Evolutionary conservation across 1,140 invertebrate species (phyloP), one percentile per base, ranked within the genome.

Genomic region (Neodiprion pinetum): DNA sequence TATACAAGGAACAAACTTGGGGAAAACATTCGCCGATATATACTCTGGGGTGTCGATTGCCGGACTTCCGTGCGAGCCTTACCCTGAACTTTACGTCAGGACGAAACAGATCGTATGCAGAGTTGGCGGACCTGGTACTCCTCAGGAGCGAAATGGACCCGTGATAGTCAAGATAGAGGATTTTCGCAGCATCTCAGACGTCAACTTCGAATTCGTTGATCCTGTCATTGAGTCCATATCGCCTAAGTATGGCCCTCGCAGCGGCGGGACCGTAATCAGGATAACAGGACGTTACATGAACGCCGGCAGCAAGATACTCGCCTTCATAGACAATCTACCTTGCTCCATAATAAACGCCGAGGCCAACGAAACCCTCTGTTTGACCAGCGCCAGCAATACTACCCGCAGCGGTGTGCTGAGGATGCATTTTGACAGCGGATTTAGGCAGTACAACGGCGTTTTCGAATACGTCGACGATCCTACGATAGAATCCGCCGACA

Each of bases 1-100:
- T 8, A 99, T 99, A 75, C 90, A 93, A 76, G 98, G 95, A n/a
- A 97, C 98, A 78, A 99, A 99, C 90, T 90, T 99, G 61, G 98
- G 98, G 17, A 97, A 98, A 81, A 94, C 94, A 70, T 97, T 97
- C 83, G 93, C 93, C 76, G 98, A 99, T 85, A 97, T 99, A 75
- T 95, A 95, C 84, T 94, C 91, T 79, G 96, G 96, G 23, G 95
- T 99, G 1, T 93, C 92, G 48, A 94, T 95, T 49, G 97, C 96
- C 48, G 96, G 96, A 68, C 94, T 97, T 72, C 93, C 92, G 78
- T 99, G 97, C 87, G 93, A 95, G 86, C 96, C 96, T 21, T 97
- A 96, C 81, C 92, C 93, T 74, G 92, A 95, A 75, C 89, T 96
- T 11, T 98, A 98, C 84, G 91, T 96, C 8, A 95, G 95, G 85